phyloP scores from a whole-genome alignment of 2,113 vertebrate species.

The Mystacornis crossleyi region DNA sequence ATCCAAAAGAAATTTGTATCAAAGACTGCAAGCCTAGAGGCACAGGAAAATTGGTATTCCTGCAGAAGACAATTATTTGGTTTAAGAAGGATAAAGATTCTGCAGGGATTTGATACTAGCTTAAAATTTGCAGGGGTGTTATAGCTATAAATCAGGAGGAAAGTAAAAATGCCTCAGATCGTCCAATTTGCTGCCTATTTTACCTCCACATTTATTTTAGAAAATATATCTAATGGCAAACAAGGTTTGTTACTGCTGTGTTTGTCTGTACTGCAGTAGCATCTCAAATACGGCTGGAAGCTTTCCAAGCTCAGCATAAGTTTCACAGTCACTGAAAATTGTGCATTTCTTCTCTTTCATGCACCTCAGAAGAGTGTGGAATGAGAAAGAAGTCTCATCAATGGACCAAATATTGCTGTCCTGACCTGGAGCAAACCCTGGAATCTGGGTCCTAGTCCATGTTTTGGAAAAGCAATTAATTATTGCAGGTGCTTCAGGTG shows the following conservation, averaged over 20 bases:
- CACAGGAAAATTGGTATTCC: constrained; percentile 42
- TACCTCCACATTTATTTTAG: constrained; percentile 8
- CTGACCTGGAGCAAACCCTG: neutral
- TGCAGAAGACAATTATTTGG: constrained; percentile 64
- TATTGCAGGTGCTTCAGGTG: neutral
- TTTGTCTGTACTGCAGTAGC: neutral
- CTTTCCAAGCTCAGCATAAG: neutral
- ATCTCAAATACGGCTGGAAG: neutral
- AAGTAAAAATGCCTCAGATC: constrained; percentile 20
- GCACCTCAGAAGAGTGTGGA: neutral
- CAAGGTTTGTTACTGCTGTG: neutral
- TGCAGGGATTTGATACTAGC: constrained; percentile 30
- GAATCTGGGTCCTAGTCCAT: neutral
- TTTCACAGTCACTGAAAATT: neutral
- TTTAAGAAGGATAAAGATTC: constrained; percentile 56
- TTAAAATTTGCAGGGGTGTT: constrained; percentile 9
- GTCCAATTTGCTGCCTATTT: constrained; percentile 35
- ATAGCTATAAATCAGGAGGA: constrained; percentile 19
- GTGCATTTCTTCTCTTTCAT: neutral
- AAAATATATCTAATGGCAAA: constrained; percentile 12
- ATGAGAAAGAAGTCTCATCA: neutral
- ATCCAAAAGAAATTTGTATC: constrained; percentile 32
- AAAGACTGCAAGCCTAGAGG: constrained; percentile 30
- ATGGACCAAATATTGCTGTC: neutral
- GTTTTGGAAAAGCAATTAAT: constrained; percentile 24